Evolutionary conservation across 2,797 vertebrate species (phyloP).

Genomic region (Liasis olivaceus): DNA sequence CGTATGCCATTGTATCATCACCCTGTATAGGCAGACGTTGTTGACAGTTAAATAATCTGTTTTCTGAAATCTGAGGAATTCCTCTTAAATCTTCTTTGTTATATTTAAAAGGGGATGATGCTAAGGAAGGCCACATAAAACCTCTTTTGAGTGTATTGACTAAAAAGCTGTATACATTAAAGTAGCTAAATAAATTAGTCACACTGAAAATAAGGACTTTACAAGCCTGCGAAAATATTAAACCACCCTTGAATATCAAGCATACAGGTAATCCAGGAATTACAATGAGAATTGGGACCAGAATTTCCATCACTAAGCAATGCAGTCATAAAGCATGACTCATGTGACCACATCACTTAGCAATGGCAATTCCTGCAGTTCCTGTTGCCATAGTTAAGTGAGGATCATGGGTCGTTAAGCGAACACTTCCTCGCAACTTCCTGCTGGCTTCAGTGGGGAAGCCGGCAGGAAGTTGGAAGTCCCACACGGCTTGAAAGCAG

Average conservation of each 20-base stretch:
- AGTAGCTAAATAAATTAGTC: background rate
- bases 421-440: background rate
- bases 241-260: background rate
- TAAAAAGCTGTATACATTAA: background rate
- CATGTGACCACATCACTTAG: background rate
- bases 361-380: background rate
- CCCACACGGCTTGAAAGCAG: background rate
- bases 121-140: background rate
- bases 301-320: background rate
- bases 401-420: background rate
- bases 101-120: background rate
- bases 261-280: background rate
- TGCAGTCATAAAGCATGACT: background rate
- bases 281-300: background rate
- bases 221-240: background rate
- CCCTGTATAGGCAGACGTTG: background rate
- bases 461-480: background rate
- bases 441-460: background rate
- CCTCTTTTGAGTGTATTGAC: background rate
- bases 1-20: background rate
- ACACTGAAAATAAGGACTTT: background rate
- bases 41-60: background rate
- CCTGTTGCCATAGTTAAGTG: background rate
- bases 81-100: background rate
- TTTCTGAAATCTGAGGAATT: background rate